Evolutionary conservation across 1,140 invertebrate genomes (phyloP).

Genomic region (Drosophila mauritiana): DNA sequence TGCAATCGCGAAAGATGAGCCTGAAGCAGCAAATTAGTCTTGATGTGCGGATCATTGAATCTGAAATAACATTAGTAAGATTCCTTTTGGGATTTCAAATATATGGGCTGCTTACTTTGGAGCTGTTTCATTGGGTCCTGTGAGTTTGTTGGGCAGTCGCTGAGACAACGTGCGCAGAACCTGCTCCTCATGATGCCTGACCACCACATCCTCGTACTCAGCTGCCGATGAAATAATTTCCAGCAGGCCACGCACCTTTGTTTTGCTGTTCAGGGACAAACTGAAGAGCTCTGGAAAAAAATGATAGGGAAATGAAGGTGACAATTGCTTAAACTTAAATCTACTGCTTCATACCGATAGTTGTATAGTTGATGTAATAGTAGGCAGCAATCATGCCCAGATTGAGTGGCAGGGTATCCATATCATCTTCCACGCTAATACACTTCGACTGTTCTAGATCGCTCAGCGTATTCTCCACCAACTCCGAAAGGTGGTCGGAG

Average conservation of each 20-base stretch:
- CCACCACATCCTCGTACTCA: constrained; percentile 97
- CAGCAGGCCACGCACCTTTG: constrained; percentile 97
- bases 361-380: constrained; percentile 99
- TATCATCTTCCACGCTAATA: constrained; percentile 98
- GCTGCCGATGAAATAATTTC: constrained; percentile 99
- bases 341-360: constrained; percentile 90
- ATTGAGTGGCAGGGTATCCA: constrained; percentile 98
- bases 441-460: constrained; percentile 99
- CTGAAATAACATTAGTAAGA: constrained; percentile 83
- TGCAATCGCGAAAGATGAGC: constrained; percentile 98
- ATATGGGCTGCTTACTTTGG: constrained; percentile 84
- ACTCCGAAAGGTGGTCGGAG: constrained; percentile 98
- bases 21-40: constrained; percentile 97
- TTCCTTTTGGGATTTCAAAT: neutral
- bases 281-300: constrained; percentile 94
- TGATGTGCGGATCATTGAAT: constrained; percentile 98
- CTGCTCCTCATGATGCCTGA: constrained; percentile 97
- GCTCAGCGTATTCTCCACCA: constrained; percentile 97
- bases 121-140: constrained; percentile 86
- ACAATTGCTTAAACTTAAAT: neutral
- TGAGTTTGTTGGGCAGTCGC: constrained; percentile 92
- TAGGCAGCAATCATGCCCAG: constrained; percentile 99
- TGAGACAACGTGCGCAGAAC: constrained; percentile 92
- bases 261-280: constrained; percentile 98
- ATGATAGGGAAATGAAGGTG: neutral